Evolutionary conservation across 1,140 invertebrate genomes (phyloP).

Genomic region (Octopus bimaculoides): DNA sequence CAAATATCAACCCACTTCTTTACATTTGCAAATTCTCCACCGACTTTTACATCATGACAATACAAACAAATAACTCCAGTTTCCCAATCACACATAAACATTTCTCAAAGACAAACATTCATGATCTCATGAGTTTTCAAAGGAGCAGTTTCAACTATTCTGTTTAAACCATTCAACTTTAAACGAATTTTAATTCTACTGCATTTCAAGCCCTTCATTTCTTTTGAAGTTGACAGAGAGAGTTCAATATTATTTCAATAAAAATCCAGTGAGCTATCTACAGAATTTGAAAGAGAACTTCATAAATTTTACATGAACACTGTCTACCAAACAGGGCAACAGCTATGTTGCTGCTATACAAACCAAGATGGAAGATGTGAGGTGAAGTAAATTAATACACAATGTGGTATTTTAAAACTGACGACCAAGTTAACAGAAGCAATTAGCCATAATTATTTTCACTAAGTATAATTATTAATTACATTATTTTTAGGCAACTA

Average conservation of each 20-base stretch:
- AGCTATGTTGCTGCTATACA: background rate
- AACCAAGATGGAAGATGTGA: background rate
- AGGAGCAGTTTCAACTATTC: background rate
- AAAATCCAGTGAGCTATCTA: background rate
- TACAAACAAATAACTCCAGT: constrained; percentile 7
- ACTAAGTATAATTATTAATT: too few relatives aligned
- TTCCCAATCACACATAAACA: background rate
- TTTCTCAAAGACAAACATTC: background rate
- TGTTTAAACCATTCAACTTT: background rate
- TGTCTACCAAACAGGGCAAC: background rate
- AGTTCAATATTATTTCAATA: background rate
- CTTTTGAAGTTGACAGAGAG: background rate
- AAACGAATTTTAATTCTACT: background rate
- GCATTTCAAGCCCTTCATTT: background rate
- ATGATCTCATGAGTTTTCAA: background rate
- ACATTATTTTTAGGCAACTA: background rate
- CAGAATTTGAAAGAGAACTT: background rate
- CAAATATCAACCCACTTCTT: background rate
- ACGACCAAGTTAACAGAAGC: background rate
- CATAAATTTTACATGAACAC: background rate
- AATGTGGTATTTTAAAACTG: background rate
- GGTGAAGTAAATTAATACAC: background rate
- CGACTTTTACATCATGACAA: background rate
- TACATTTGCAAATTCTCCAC: background rate
- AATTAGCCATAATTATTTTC: background rate